Evolutionary conservation across 2,888 invertebrate species (phyloP).

Genomic region (Leucoma salicis): DNA sequence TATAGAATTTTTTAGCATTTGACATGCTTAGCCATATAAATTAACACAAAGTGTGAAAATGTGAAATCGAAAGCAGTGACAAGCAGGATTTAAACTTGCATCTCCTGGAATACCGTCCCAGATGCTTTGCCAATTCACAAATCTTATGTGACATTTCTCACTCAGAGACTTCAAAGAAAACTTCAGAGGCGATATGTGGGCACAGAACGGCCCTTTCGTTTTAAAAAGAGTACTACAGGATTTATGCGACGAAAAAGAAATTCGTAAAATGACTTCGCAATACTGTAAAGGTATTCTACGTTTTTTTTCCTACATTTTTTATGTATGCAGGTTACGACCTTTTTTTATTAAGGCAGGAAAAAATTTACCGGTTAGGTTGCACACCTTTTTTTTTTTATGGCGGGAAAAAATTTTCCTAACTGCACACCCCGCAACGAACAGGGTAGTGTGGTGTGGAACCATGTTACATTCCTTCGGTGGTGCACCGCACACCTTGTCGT

Average conservation of each 20-base stretch:
- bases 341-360: no score
- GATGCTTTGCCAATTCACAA: no score
- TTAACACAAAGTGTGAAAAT: no score
- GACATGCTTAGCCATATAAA: no score
- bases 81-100: no score
- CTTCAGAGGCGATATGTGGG: constrained; percentile 81
- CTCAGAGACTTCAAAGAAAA: constrained; percentile 63
- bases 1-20: no score
- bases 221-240: constrained; percentile 83
- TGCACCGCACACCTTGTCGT: background rate
- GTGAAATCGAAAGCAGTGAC: no score
- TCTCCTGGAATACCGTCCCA: no score
- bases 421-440: no score
- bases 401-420: no score
- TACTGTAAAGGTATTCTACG: constrained; percentile 21
- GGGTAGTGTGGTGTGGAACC: no score
- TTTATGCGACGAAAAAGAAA: constrained; percentile 57
- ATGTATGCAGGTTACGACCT: background rate
- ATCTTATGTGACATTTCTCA: background rate
- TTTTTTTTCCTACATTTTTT: background rate
- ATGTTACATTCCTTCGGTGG: no score
- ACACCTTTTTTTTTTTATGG: background rate
- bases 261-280: constrained; percentile 13
- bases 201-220: constrained; percentile 84
- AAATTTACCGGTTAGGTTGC: background rate